These are phyloP conservation scores for Microchrysa polita DNA, from an alignment of 2,888 invertebrate species.

Conservation along the genomic window DNA sequence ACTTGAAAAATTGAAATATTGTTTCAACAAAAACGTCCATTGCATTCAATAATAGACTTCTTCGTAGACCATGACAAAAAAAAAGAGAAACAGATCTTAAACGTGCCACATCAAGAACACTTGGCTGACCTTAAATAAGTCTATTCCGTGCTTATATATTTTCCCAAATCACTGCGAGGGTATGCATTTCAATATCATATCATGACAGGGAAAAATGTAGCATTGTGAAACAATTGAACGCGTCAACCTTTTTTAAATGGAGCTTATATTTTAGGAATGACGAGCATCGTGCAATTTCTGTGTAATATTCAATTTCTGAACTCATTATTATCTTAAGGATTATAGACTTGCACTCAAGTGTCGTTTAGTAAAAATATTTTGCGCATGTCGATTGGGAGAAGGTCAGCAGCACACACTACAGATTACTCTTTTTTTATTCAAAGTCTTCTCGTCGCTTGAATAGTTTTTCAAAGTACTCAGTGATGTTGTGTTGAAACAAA, in stretches of 20 bases:
- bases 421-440: slow-evolving; percentile 8
- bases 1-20: not conserved
- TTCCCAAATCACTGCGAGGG: not conserved
- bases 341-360: slow-evolving; percentile 12
- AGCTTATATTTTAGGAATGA: not conserved
- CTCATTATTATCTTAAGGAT: slow-evolving; percentile 28
- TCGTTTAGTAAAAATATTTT: slow-evolving; percentile 16
- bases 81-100: no score
- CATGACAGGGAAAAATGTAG: slow-evolving; percentile 2
- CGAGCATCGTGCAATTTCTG: not conserved
- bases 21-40: not conserved
- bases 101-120: slow-evolving; percentile 25
- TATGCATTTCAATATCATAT: not conserved
- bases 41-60: not conserved
- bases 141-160: not conserved
- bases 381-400: slow-evolving; percentile 23
- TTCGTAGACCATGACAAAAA: not conserved
- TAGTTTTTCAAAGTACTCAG: not conserved
- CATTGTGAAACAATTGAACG: not conserved
- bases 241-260: not conserved
- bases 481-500: slow-evolving; percentile 17
- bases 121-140: not conserved
- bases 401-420: slow-evolving; percentile 16
- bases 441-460: slow-evolving; percentile 1
- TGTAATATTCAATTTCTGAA: not conserved